Conservation (phyloP, 1,140 invertebrate species). For the Bombus confusus region DNA sequence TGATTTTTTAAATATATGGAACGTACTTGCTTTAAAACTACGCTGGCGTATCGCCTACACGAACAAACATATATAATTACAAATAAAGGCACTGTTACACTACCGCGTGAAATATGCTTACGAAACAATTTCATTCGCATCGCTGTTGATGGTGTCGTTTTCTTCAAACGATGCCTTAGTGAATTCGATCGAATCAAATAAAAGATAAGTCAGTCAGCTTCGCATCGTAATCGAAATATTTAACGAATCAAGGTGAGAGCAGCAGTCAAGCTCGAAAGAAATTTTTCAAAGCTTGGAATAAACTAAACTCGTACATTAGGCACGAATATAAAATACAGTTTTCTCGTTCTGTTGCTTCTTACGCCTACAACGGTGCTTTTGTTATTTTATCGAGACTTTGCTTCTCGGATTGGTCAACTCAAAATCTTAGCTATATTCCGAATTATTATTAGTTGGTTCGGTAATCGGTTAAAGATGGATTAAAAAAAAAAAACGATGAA, state of each 20-base stretch:
- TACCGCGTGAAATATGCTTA: background rate
- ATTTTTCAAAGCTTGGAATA: background rate
- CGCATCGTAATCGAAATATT: background rate
- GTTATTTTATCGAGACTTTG: too few species aligned
- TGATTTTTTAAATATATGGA: background rate
- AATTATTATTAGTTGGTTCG: background rate
- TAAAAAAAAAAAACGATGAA: background rate
- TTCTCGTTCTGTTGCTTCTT: background rate
- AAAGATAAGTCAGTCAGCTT: background rate
- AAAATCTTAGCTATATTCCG: background rate
- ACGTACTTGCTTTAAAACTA: background rate
- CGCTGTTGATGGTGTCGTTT: background rate
- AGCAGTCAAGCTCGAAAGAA: background rate
- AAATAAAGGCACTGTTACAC: background rate
- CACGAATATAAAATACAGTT: background rate
- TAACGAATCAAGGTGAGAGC: background rate
- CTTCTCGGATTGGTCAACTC: background rate
- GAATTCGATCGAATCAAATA: background rate
- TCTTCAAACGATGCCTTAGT: background rate
- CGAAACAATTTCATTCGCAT: conserved; percentile 17
- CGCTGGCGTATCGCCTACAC: background rate
- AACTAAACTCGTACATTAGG: background rate
- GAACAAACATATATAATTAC: background rate
- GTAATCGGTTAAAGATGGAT: background rate
- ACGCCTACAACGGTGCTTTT: background rate